phyloP scores from a whole-genome alignment of 2,888 invertebrate genomes.

The Dolomedes plantarius region DNA sequence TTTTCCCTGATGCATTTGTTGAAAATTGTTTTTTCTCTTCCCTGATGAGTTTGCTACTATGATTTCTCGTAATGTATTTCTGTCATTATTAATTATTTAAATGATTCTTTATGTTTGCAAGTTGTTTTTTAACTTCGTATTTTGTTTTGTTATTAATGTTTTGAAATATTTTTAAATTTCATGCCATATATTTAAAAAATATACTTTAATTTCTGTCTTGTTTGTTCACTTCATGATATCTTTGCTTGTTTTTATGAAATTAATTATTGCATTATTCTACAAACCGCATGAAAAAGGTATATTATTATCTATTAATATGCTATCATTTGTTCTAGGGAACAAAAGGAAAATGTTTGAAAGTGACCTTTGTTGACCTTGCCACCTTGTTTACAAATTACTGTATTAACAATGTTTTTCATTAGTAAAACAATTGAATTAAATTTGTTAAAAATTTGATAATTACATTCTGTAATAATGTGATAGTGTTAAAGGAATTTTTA shows the following conservation, averaged over 20 bases:
- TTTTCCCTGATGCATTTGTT: not conserved
- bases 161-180: not conserved
- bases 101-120: not conserved
- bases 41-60: not conserved
- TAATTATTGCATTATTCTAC: not conserved
- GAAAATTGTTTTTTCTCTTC: not conserved
- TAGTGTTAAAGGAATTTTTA: too few species aligned
- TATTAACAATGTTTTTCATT: not conserved
- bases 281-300: slow-evolving; percentile 18
- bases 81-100: not conserved
- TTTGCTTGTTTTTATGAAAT: not conserved
- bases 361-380: slow-evolving; percentile 69
- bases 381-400: not conserved
- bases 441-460: too few species aligned
- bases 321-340: not conserved
- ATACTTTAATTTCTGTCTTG: not conserved
- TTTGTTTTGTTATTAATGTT: not conserved
- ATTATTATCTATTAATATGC: not conserved
- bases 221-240: not conserved
- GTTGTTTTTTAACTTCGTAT: not conserved
- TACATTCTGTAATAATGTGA: too few species aligned
- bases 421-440: too few species aligned
- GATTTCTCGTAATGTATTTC: not conserved
- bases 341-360: not conserved
- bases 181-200: not conserved